Evolutionary conservation across 2,797 vertebrate genomes (phyloP).

Genomic region (Cyclopterus lumpus): DNA sequence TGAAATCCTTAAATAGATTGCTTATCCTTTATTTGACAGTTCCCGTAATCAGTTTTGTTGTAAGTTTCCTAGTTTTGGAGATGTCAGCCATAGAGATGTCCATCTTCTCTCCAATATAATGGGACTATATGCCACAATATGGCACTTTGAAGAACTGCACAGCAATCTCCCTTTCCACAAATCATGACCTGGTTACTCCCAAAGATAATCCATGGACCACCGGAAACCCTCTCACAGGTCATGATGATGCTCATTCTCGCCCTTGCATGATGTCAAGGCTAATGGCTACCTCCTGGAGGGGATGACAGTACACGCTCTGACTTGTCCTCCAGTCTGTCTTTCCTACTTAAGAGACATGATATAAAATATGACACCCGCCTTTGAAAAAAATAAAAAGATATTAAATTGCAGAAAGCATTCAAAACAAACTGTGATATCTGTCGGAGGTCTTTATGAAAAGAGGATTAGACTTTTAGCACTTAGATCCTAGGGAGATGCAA

Average conservation of each 20-base stretch:
- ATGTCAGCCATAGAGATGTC: no score
- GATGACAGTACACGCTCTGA: slow-evolving; percentile 12
- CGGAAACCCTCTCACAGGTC: slow-evolving; percentile 30
- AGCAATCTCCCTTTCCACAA: background rate
- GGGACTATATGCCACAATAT: background rate
- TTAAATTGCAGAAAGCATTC: slow-evolving; percentile 6
- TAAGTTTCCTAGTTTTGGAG: no score
- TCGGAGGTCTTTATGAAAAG: background rate
- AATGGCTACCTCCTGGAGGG: slow-evolving; percentile 16
- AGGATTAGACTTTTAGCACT: background rate
- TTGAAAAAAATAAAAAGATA: background rate
- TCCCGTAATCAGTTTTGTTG: background rate
- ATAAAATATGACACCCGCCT: background rate
- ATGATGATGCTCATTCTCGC: slow-evolving; percentile 28
- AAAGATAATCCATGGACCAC: background rate
- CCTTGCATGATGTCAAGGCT: slow-evolving; percentile 41
- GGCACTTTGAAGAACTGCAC: background rate
- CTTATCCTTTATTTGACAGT: background rate
- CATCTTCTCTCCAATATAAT: background rate
- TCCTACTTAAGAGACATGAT: background rate
- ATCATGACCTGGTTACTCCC: background rate
- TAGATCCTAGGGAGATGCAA: background rate
- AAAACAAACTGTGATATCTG: slow-evolving; percentile 1
- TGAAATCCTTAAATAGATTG: background rate
- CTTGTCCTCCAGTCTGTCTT: slow-evolving; percentile 13